Evolutionary conservation across 2,113 vertebrate species (phyloP), one percentile per base, ranked within the genome.

Genomic region (Anser cygnoides): DNA sequence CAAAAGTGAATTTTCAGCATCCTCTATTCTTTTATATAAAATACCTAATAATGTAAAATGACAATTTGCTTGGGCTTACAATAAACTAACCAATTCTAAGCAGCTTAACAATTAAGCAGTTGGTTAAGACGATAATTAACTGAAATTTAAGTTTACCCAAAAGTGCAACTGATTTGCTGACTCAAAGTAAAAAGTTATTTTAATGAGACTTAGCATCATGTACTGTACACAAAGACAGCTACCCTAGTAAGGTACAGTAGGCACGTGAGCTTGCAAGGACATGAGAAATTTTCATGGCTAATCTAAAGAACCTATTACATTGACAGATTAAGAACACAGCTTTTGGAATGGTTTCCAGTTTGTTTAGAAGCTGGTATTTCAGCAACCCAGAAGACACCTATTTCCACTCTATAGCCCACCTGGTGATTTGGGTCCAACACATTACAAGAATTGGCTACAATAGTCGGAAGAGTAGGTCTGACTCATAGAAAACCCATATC

Each of bases 51-150:
- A 25, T 68, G 33, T 78, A 67, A 71, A 96, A 83, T 0, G 0
- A 80, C 65, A 72, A 81, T 90, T 90, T 68, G 68, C 61, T 87
- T 87, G 26, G 50, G 39, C 35, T 87, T 92, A 92, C 57, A 92
- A 68, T 75, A 92, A 79, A 62, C 33, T 61, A 88, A 72, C 63
- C 52, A 39, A 82, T 92, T 90, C 86, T 63, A 92, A 86, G 52
- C 76, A 92, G 46, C 37, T 90, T 92, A 92, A 88, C 76, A 94
- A 94, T 87, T 86, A 95, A 87, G 35, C 49, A 85, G 87, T 75
- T 89, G 33, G n/a, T 92, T 93, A 94, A 90, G 59, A 77, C 72
- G 29, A 58, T 58, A 84, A 87, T 92, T 84, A 75, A 82, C 31
- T 81, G 61, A 87, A 75, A 92, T 75, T 43, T 84, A 76, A 75